Evolutionary conservation across 2,797 vertebrate genomes (phyloP).

Genomic region (Myotis myotis): DNA sequence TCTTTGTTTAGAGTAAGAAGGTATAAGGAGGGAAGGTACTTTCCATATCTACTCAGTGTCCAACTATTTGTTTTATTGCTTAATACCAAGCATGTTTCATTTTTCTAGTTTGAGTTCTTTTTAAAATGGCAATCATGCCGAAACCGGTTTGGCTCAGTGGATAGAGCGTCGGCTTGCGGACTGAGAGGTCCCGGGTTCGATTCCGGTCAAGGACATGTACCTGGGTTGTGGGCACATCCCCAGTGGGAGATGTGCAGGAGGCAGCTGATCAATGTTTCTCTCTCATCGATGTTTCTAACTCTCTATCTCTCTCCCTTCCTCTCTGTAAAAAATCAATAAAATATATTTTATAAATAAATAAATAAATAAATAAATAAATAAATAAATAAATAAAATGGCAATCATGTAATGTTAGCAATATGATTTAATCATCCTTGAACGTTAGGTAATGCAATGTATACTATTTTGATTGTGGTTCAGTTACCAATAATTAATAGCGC

Average conservation of each 20-base stretch:
- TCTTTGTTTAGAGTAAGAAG: slow-evolving; percentile 36
- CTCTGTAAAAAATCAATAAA: no score
- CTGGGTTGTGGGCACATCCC: no score
- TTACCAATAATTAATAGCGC: slow-evolving; percentile 27
- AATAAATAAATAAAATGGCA: background rate
- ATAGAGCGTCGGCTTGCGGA: no score
- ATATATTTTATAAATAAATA: no score
- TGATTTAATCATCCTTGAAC: slow-evolving; percentile 29
- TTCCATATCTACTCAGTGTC: background rate
- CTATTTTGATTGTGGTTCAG: slow-evolving; percentile 38
- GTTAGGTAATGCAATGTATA: background rate
- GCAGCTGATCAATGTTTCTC: no score
- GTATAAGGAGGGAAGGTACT: slow-evolving; percentile 16
- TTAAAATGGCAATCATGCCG: background rate
- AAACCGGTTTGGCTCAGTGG: no score
- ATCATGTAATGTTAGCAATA: slow-evolving; percentile 3
- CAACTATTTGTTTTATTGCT: background rate
- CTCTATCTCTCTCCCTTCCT: no score
- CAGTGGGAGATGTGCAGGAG: no score
- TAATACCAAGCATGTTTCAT: slow-evolving; percentile 29
- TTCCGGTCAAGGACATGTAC: no score
- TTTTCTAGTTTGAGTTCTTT: slow-evolving; percentile 54
- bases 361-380: background rate
- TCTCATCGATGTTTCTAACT: no score
- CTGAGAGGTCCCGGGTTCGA: no score